These are phyloP conservation scores for Delia radicum DNA, from an alignment of 1,140 invertebrate genomes.

Conservation along the genomic window DNA sequence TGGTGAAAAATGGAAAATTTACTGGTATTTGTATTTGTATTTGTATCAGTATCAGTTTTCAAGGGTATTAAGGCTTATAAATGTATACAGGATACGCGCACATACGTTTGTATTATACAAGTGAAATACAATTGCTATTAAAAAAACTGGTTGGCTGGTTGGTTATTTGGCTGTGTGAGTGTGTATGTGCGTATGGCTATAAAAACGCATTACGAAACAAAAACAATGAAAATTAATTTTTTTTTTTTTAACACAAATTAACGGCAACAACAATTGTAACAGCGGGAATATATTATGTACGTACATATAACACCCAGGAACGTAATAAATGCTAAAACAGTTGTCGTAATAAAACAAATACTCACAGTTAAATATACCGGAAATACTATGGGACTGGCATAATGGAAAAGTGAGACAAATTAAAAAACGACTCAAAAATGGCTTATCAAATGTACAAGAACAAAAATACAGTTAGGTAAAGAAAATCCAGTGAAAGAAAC, in stretches of 20 bases:
- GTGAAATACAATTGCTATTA: not conserved
- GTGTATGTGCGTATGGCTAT: not conserved
- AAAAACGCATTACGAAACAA: not conserved
- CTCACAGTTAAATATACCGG: no score
- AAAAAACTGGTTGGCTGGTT: not conserved
- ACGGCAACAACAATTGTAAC: not conserved
- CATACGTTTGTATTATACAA: not conserved
- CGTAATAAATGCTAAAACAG: not conserved
- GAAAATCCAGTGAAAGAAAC: no score
- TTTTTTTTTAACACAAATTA: not conserved
- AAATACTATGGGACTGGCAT: no score
- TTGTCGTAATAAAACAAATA: not conserved
- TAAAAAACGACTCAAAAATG: no score
- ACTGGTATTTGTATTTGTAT: not conserved
- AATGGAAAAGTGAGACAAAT: no score
- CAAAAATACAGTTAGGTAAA: no score
- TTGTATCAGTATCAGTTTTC: not conserved
- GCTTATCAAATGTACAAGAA: no score
- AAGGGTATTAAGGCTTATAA: not conserved
- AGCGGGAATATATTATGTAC: not conserved
- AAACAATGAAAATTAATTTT: not conserved
- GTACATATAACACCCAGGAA: not conserved
- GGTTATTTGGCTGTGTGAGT: not conserved
- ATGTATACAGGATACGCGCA: not conserved
- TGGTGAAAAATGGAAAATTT: not conserved